phyloP scores from a whole-genome alignment of 2,113 vertebrate genomes.

The Delphinapterus leucas region DNA sequence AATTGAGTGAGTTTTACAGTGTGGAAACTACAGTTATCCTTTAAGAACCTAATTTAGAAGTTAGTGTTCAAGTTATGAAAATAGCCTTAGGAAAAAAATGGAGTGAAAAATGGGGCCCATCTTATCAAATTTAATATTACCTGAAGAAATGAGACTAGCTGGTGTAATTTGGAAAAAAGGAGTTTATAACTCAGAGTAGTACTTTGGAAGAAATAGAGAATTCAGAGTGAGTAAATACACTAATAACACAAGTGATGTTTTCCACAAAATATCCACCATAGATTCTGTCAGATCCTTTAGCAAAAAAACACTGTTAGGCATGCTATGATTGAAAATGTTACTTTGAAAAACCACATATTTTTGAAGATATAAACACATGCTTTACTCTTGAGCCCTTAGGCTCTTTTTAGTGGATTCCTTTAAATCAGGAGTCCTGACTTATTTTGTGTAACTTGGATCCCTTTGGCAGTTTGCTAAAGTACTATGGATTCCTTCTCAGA shows the following conservation, averaged over 20 bases:
- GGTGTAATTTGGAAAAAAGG: conserved; percentile 21
- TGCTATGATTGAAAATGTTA: background rate
- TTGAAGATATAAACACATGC: background rate
- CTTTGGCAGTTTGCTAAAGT: background rate
- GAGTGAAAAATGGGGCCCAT: background rate
- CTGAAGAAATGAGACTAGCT: conserved; percentile 35
- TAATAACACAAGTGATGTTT: conserved; percentile 52
- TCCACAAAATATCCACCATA: background rate
- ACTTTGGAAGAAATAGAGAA: conserved; percentile 45
- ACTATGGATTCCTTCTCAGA: background rate
- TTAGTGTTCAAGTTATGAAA: background rate
- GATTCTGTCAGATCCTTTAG: conserved; percentile 14
- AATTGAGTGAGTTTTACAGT: background rate
- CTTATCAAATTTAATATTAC: conserved; percentile 34
- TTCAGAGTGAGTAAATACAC: background rate
- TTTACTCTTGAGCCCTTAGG: background rate
- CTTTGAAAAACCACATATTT: background rate
- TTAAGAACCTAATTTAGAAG: conserved; percentile 45
- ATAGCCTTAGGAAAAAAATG: background rate
- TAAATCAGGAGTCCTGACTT: background rate
- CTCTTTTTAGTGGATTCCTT: background rate
- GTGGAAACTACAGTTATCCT: background rate
- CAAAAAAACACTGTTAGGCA: background rate
- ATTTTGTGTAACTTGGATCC: background rate
- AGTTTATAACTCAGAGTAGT: background rate